These are phyloP conservation scores for Baccha elongata DNA, from an alignment of 2,888 invertebrate genomes.

Conservation along the genomic window DNA sequence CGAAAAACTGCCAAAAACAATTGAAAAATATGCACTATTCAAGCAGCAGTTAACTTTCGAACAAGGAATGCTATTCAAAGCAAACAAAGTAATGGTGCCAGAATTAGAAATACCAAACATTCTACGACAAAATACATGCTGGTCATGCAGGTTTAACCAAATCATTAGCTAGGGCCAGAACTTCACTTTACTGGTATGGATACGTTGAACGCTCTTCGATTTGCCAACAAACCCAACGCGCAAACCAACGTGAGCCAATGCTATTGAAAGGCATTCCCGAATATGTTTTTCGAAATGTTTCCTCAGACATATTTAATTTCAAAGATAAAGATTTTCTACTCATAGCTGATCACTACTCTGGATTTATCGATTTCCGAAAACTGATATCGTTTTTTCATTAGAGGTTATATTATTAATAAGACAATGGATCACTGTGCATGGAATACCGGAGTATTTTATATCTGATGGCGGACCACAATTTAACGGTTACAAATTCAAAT, in stretches of 20 bases:
- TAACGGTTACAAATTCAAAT: background rate
- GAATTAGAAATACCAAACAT: conserved; percentile 9
- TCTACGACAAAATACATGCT: background rate
- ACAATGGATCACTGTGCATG: conserved; percentile 23
- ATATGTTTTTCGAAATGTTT: background rate
- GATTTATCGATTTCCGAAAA: conserved; percentile 4
- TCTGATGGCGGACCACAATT: conserved; percentile 23
- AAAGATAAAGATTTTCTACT: conserved; percentile 10
- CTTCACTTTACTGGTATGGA: conserved; percentile 24
- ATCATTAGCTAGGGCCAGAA: conserved; percentile 6
- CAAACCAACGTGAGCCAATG: conserved; percentile 4
- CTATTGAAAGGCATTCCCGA: background rate
- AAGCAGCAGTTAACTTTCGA: conserved; percentile 20
- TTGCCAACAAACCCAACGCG: conserved; percentile 24
- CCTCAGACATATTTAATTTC: background rate
- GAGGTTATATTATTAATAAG: conserved; percentile 7
- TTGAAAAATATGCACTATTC: conserved; percentile 17
- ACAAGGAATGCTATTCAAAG: conserved; percentile 8
- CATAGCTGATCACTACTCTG: background rate
- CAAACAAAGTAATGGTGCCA: conserved; percentile 2
- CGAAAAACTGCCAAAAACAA: background rate
- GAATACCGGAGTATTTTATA: conserved; percentile 10
- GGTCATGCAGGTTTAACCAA: conserved; percentile 16
- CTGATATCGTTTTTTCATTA: background rate
- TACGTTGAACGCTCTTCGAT: conserved; percentile 19